Evolutionary conservation across 2,113 vertebrate species (phyloP).

Genomic region (Sisor rabdophorus): DNA sequence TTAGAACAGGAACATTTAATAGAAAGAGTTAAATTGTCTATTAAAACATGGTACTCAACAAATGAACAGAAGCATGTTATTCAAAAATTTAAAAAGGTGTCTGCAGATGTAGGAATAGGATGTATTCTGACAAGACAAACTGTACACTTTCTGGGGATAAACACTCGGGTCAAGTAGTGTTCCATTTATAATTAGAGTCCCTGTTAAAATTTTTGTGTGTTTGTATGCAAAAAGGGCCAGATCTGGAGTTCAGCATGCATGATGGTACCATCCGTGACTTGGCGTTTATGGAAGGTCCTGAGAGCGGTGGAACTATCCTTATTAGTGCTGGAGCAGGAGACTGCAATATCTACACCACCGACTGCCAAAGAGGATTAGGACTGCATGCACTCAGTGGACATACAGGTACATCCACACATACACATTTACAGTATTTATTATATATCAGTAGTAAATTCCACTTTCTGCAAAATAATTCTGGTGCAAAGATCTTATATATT

Average conservation of each 20-base stretch:
- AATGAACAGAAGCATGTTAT: too few relatives aligned
- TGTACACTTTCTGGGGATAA: too few relatives aligned
- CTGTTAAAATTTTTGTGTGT: background rate
- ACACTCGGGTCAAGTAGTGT: too few relatives aligned
- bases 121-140: too few relatives aligned
- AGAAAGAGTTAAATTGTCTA: too few relatives aligned
- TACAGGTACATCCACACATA: constrained; percentile 68
- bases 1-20: too few relatives aligned
- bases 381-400: constrained; percentile 83
- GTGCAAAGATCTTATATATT: too few relatives aligned
- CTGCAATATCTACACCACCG: constrained; percentile 93
- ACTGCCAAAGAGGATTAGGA: constrained; percentile 91
- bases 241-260: constrained; percentile 96
- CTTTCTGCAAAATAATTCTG: background rate
- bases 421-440: background rate
- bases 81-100: too few relatives aligned
- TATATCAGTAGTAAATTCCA: background rate
- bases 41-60: too few relatives aligned
- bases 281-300: constrained; percentile 98
- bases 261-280: constrained; percentile 97
- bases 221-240: constrained; percentile 74
- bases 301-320: constrained; percentile 93
- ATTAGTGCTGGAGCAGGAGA: constrained; percentile 97
- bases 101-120: too few relatives aligned
- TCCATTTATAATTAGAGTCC: too few relatives aligned